Conservation (phyloP, 2,113 vertebrate species). For the Trogon melanurus region DNA sequence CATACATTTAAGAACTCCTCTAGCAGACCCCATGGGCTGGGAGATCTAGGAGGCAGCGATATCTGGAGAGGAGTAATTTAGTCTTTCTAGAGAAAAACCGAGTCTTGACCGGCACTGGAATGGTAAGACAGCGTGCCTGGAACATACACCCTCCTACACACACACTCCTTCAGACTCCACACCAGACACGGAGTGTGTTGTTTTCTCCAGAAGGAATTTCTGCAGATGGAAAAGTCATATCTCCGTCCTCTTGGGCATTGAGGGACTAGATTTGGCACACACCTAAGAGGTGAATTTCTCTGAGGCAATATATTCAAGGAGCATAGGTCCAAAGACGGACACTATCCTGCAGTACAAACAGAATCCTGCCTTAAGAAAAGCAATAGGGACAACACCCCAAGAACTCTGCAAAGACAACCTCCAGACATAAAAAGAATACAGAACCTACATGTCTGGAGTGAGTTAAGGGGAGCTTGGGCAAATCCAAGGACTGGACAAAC, state of each 20-base stretch:
- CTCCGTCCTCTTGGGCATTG: not conserved
- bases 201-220: not conserved
- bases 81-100: not conserved
- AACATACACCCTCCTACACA: not conserved
- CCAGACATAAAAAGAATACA: not conserved
- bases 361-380: not conserved
- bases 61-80: not conserved
- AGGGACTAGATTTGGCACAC: not conserved
- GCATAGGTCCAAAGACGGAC: not conserved
- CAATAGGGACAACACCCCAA: accelerated
- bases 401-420: not conserved
- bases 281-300: not conserved
- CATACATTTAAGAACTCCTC: not conserved
- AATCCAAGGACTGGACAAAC: not conserved
- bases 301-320: not conserved
- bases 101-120: not conserved
- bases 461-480: not conserved
- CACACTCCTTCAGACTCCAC: not conserved
- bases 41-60: not conserved
- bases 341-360: not conserved
- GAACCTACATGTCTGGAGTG: not conserved
- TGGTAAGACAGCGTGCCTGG: not conserved
- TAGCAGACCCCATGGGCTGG: not conserved
- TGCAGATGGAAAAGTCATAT: not conserved
- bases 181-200: accelerated